Base-by-base conservation (phyloP, 2,888 invertebrate genomes). In the Lydus trimaculatus region DNA sequence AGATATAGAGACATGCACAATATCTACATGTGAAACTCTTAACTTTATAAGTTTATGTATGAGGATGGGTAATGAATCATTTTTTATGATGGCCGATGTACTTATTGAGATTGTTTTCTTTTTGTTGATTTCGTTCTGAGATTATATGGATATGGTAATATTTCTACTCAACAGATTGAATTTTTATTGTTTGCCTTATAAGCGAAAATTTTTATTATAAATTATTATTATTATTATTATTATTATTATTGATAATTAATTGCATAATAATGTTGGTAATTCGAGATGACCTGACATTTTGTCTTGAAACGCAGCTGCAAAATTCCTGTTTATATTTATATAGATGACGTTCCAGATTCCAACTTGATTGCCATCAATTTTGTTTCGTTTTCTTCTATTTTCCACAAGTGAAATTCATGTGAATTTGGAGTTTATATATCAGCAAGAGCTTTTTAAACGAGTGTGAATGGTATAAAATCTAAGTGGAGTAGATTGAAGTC, bases 151-250 rank as follows among this genome's bases (percentile, higher is more conserved):
- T 80, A 82, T 80, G 80, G 78, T 76, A 82, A 81, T 81, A 78
- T 77, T 78, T 78, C 80, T 78, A 81, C 80, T 80, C 79, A 72
- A 71, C 71, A 80, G 76, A 82, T 82, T 81, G 82, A 82, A 79
- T 79, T 79, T 20, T 48, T 78, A 77, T 77, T 66, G 74, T 74
- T 69, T 6, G 59, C 58, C 15, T 66, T 60, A 66, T 66, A 31
- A 61, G 65, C 64, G 59, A 65, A 68, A 69, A 74, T 73, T 59
- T 67, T 61, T 69, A n/a, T n/a, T n/a, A 73, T 72, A 68, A 66
- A 63, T 67, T 59, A 59, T 31, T 58, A 65, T 68, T 48, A 58
- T 61, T 70, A 67, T 72, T 64, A 56, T 58, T 69, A 65, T 64
- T 70, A 75, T 71, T 74, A 74, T 72, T 75, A 74, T 74, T 71